Evolutionary conservation across 2,113 vertebrate genomes (phyloP).

Genomic region (Patagioenas fasciata): DNA sequence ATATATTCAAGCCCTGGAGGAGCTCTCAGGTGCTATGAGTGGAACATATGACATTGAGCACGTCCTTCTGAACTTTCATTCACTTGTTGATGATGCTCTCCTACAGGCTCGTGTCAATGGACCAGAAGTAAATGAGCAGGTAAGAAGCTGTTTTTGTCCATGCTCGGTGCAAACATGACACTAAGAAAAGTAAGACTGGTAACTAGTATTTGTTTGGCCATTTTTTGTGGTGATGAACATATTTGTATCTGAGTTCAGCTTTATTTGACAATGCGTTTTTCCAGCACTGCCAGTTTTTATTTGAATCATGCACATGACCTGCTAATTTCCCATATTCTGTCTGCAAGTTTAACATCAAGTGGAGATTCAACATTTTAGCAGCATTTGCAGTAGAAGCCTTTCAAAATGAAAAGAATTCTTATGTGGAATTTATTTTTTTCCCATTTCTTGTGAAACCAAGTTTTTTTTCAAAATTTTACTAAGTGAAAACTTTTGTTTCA

Average conservation of each 20-base stretch:
- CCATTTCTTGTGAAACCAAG: background rate
- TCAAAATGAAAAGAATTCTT: background rate
- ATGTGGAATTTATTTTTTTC: background rate
- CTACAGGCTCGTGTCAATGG: constrained; percentile 71
- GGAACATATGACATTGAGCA: constrained; percentile 78
- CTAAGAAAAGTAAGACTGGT: background rate
- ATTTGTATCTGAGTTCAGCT: background rate
- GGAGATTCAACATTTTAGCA: background rate
- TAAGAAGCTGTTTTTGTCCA: constrained; percentile 33
- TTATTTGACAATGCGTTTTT: background rate
- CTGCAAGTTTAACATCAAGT: background rate
- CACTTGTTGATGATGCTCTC: constrained; percentile 79
- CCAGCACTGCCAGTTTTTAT: background rate
- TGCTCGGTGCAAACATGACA: fast-evolving
- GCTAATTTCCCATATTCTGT: background rate
- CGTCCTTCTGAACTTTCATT: constrained; percentile 80
- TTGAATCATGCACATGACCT: background rate
- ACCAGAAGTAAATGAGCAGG: constrained; percentile 77
- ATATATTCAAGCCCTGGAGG: constrained; percentile 84
- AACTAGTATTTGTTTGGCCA: background rate
- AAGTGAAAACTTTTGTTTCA: background rate
- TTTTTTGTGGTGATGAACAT: background rate
- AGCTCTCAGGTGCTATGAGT: constrained; percentile 78
- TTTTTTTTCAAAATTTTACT: background rate
- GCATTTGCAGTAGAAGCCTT: background rate